Conservation (phyloP, 92 coral and sea anemone genomes). For the Porites rus region DNA sequence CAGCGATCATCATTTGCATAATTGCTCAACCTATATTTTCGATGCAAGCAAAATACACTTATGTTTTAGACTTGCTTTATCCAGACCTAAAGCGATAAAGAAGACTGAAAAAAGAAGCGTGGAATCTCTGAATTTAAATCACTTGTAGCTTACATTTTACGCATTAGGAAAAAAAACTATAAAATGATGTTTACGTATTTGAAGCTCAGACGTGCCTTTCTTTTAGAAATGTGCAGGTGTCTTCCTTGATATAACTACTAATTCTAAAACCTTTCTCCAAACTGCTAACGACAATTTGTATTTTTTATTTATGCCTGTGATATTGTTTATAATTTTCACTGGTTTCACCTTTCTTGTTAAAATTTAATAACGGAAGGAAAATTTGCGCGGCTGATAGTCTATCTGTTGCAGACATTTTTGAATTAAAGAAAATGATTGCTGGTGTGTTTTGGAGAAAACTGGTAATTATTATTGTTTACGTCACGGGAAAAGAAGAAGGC, state of each 20-base stretch:
- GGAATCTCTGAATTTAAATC: neutral
- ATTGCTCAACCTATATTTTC: conserved; percentile 38
- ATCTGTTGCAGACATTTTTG: neutral
- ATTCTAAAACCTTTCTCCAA: conserved; percentile 18
- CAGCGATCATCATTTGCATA: conserved; percentile 33
- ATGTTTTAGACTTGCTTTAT: neutral
- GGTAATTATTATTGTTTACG: conserved; percentile 33
- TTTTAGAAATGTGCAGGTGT: conserved; percentile 29
- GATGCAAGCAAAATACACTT: neutral
- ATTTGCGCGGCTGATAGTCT: neutral
- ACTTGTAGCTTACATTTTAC: neutral
- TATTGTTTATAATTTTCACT: conserved; percentile 4
- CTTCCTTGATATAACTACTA: conserved; percentile 13
- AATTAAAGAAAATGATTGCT: neutral
- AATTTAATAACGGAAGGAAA: neutral
- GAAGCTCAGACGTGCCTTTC: conserved; percentile 4
- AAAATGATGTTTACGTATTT: too few species aligned
- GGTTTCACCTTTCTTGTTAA: neutral
- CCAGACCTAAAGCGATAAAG: neutral
- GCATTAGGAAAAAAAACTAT: neutral
- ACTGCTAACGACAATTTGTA: conserved; percentile 10
- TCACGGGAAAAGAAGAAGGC: conserved; percentile 10
- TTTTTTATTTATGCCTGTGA: conserved; percentile 8
- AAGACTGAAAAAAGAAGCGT: neutral
- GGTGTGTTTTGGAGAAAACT: conserved; percentile 14